phyloP scores from a whole-genome alignment of 2,797 vertebrate genomes.

The Aeoliscus strigatus region DNA sequence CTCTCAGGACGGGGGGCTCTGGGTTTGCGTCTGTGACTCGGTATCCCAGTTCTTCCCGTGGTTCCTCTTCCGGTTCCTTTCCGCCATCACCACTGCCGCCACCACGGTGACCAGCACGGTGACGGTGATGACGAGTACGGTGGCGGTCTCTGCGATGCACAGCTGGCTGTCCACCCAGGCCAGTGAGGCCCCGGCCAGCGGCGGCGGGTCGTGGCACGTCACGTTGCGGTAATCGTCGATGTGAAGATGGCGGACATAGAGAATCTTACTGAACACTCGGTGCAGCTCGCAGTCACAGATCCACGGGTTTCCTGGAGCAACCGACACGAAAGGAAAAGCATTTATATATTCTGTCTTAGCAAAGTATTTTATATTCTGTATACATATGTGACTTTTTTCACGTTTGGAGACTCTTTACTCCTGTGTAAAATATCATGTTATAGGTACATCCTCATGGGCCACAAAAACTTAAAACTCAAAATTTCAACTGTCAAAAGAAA shows the following conservation, averaged over 20 bases:
- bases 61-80: constrained; percentile 76
- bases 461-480: no score
- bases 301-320: constrained; percentile 79
- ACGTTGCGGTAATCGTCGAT: constrained; percentile 78
- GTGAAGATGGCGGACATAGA: constrained; percentile 71
- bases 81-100: constrained; percentile 77
- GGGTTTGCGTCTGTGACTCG: constrained; percentile 59
- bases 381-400: no score
- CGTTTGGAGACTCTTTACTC: no score
- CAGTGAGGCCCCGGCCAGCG: constrained; percentile 56
- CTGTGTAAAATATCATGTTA: no score
- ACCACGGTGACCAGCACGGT: constrained; percentile 78
- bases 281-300: constrained; percentile 82
- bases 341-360: no score
- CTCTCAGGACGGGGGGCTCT: constrained; percentile 29
- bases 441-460: no score
- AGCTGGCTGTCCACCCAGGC: constrained; percentile 71
- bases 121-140: constrained; percentile 79
- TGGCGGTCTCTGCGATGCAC: constrained; percentile 80
- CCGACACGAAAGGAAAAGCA: no score
- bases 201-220: constrained; percentile 62
- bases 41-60: constrained; percentile 70
- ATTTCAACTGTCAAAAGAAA: no score
- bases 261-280: constrained; percentile 77
- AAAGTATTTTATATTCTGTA: no score